Evolutionary conservation across 2,113 vertebrate species (phyloP), one percentile per base, ranked within the genome.

Genomic region (Aplodontia rufa): DNA sequence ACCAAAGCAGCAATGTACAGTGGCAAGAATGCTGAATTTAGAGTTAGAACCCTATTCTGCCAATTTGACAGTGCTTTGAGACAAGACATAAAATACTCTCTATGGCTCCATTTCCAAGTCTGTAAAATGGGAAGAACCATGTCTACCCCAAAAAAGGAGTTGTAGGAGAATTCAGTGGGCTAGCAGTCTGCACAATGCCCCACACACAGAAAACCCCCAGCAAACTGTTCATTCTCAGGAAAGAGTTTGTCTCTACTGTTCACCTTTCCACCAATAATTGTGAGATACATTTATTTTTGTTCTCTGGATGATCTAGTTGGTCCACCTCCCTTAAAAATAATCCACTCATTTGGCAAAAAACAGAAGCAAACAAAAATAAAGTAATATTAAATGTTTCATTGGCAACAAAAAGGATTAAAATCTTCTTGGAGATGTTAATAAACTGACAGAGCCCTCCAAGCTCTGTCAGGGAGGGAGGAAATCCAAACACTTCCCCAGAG

Each of bases 291-390:
- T 68, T 72, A 55, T 78, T 88, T 85, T 92, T 74, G 17, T 79
- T 83, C 26, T 94, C 85, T 83, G 26, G 1, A 40, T 87, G 82
- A 87, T 42, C 22, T 79, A 53, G 40, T 92, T 47, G 42, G 42
- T 83, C 30, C 62, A 86, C 76, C 16, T 66, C 22, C 49, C 40
- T 89, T 91, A n/a, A 55, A 87, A 87, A 82, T 60, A 69, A 89
- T 75, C 37, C 51, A 60, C 35, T 94, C 3, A 49, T 83, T 94
- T 60, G 45, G 58, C 49, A 90, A 94, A 90, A 30, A 76, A 80
- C 22, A 88, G 51, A 87, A 69, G 14, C 30, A 94, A 79, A 26
- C 30, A 94, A 90, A 86, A 94, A 87, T 87, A 79, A 94, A 90
- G 42, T 69, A 92, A 74, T 42, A 55, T 84, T 75, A 80, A 80